A percentile compares a stretch with the other conserved stretches of the same genome.
Evolutionary conservation across 2,113 vertebrate species (phyloP).

Genomic region (Bungarus multicinctus): DNA sequence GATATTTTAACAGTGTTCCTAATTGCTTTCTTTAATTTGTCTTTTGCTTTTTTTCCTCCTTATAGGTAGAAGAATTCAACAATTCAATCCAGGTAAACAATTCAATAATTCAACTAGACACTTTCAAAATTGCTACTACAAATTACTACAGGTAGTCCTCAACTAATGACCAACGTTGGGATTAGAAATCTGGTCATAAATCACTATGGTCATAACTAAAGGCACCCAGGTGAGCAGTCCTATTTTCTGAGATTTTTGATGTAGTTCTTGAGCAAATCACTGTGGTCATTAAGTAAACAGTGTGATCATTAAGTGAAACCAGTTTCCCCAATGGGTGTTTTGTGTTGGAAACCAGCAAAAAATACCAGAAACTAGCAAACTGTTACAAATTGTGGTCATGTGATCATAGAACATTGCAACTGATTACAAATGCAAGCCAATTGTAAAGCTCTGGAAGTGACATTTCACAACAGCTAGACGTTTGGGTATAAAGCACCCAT

Average conservation of each 20-base stretch:
- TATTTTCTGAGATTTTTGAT: neutral
- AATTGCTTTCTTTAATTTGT: slow-evolving; percentile 17
- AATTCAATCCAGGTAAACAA: neutral
- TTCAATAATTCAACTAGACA: slow-evolving; percentile 12
- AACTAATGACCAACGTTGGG: neutral
- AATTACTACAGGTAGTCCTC: neutral
- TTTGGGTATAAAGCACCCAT: neutral
- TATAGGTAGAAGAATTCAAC: neutral
- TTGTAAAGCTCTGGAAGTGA: neutral
- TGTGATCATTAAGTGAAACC: too few species aligned
- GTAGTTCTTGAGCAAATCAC: neutral
- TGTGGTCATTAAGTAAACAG: neutral
- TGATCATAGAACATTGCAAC: neutral
- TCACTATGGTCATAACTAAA: neutral
- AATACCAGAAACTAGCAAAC: neutral
- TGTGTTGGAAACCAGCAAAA: neutral
- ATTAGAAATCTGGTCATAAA: neutral
- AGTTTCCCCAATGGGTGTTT: neutral
- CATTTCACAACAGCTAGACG: neutral
- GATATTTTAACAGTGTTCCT: neutral
- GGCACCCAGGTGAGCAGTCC: neutral
- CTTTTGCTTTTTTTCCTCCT: slow-evolving; percentile 15
- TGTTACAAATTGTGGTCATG: neutral
- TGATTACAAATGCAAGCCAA: too few species aligned
- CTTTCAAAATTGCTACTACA: slow-evolving; percentile 32